phyloP scores from a whole-genome alignment of 1,140 invertebrate species.

The Drosophila setifemur region DNA sequence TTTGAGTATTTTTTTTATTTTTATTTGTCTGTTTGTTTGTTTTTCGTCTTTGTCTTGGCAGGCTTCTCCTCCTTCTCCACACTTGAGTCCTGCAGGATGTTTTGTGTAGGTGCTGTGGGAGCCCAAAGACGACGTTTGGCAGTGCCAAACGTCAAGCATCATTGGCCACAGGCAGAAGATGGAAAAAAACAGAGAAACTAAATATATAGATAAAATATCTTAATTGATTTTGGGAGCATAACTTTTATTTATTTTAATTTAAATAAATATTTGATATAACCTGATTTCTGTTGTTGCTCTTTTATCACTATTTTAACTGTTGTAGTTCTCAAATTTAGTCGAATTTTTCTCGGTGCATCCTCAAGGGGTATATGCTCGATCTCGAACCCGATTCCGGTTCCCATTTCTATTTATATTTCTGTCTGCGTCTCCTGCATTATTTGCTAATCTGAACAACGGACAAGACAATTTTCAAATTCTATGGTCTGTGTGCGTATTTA shows the following conservation, averaged over 20 bases:
- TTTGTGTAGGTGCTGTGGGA: background rate
- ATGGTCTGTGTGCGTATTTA: slow-evolving; percentile 47
- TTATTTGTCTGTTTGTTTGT: slow-evolving; percentile 54
- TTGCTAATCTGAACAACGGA: slow-evolving; percentile 44
- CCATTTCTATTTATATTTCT: slow-evolving; percentile 21
- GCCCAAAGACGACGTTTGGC: slow-evolving; percentile 27
- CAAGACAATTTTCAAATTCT: slow-evolving; percentile 51
- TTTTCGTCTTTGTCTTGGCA: slow-evolving; percentile 44
- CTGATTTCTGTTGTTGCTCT: too few relatives aligned
- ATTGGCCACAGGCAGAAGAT: slow-evolving; percentile 36
- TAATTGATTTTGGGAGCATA: too few relatives aligned
- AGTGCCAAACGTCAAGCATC: slow-evolving; percentile 44
- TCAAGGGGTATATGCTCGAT: slow-evolving; percentile 22
- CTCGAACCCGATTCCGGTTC: background rate
- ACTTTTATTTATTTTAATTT: too few relatives aligned
- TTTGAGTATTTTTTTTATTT: slow-evolving; percentile 36
- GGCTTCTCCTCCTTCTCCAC: background rate
- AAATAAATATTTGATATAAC: too few relatives aligned
- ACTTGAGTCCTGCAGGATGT: slow-evolving; percentile 1
- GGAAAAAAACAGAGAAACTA: background rate
- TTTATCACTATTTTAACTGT: too few relatives aligned
- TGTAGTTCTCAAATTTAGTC: too few relatives aligned
- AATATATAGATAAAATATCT: too few relatives aligned
- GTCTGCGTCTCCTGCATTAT: slow-evolving; percentile 43
- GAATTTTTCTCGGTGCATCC: too few relatives aligned